Evolutionary conservation across 2,888 invertebrate species (phyloP).

Genomic region (Oegoconia quadripuncta): DNA sequence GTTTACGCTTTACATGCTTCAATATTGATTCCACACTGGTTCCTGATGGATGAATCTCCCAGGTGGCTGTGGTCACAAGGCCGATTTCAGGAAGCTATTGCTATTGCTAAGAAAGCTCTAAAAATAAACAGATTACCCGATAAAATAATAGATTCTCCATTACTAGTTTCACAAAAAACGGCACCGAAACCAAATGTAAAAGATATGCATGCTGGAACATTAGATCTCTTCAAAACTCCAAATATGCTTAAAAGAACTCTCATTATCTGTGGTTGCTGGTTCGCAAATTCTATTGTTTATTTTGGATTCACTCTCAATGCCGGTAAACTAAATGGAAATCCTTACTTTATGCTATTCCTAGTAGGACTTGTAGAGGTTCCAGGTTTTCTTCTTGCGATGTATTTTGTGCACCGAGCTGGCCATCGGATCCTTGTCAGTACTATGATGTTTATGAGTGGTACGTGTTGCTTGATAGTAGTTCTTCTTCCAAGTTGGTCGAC

Average conservation of each 20-base stretch:
- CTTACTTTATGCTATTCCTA: constrained; percentile 87
- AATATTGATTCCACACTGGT: constrained; percentile 88
- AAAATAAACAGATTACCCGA: constrained; percentile 83
- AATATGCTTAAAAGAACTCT: constrained; percentile 87
- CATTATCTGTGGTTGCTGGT: constrained; percentile 91
- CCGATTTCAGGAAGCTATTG: constrained; percentile 84
- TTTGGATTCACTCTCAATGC: constrained; percentile 90
- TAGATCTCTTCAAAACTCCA: constrained; percentile 88
- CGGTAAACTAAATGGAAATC: constrained; percentile 88
- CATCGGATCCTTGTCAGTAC: constrained; percentile 86
- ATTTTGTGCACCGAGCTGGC: constrained; percentile 87
- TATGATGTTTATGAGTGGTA: constrained; percentile 88
- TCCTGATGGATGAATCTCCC: constrained; percentile 92
- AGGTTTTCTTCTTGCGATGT: constrained; percentile 84
- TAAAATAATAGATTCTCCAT: constrained; percentile 81
- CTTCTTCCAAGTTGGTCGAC: constrained; percentile 82
- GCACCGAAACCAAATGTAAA: constrained; percentile 64
- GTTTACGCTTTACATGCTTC: constrained; percentile 87
- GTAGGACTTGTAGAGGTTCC: constrained; percentile 90
- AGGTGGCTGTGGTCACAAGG: constrained; percentile 94
- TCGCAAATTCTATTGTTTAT: constrained; percentile 92
- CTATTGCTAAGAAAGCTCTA: constrained; percentile 85
- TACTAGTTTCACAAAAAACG: constrained; percentile 80
- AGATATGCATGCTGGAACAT: constrained; percentile 79
- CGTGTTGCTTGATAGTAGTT: constrained; percentile 87